Evolutionary conservation across 2,797 vertebrate genomes (phyloP).

Genomic region (Acanthurus lineatus): DNA sequence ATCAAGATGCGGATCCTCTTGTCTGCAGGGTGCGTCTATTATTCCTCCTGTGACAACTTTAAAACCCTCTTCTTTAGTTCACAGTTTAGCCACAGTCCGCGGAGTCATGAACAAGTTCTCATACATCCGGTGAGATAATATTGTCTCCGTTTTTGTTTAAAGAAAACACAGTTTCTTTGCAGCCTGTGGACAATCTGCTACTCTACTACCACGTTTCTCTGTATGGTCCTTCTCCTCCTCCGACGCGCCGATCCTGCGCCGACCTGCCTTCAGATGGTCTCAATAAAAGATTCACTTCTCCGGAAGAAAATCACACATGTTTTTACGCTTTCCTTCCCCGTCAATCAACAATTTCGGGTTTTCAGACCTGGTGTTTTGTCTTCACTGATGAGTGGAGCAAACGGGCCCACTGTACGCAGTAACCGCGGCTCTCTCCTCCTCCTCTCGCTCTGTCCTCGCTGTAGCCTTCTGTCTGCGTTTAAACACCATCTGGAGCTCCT

Average conservation of each 20-base stretch:
- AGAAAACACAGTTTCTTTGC: constrained; percentile 23
- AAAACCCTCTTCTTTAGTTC: constrained; percentile 45
- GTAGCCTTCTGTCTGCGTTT: constrained; percentile 89
- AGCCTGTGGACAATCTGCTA: constrained; percentile 34
- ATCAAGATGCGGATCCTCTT: constrained; percentile 73
- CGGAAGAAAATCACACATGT: constrained; percentile 27
- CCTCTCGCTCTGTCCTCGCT: constrained; percentile 81
- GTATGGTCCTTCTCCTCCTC: constrained; percentile 29
- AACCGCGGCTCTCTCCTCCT: constrained; percentile 81
- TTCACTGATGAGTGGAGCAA: constrained; percentile 80
- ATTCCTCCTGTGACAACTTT: constrained; percentile 75
- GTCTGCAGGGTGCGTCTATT: constrained; percentile 69
- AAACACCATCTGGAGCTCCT: constrained; percentile 90
- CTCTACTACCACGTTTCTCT: constrained; percentile 54
- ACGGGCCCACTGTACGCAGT: constrained; percentile 75
- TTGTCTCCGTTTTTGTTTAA: constrained; percentile 11
- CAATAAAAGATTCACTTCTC: constrained; percentile 51
- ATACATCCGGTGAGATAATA: constrained; percentile 59
- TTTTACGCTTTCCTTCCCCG: constrained; percentile 1
- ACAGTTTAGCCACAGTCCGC: constrained; percentile 49
- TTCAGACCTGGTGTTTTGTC: constrained; percentile 72
- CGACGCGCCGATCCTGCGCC: constrained; percentile 72
- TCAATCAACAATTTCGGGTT: constrained; percentile 28
- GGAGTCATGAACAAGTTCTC: constrained; percentile 47
- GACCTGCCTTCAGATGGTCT: constrained; percentile 50